Conservation (phyloP, 2,113 vertebrate genomes). For the Macrotus californicus region DNA sequence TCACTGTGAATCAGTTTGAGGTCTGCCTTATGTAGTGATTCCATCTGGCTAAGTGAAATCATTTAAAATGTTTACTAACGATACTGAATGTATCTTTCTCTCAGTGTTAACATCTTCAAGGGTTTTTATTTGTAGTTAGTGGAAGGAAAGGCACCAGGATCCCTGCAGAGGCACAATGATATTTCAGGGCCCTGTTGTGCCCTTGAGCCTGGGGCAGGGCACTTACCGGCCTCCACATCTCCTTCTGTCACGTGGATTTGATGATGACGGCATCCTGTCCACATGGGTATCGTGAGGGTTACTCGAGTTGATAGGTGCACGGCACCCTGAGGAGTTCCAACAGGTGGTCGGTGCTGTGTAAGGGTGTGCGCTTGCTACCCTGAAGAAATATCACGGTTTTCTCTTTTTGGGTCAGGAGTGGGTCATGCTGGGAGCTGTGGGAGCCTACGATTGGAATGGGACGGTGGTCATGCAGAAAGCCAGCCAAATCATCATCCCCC, state of each 20-base stretch:
- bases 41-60: neutral
- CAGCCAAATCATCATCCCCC: conserved; percentile 74
- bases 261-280: neutral
- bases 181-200: neutral
- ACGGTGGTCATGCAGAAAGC: conserved; percentile 90
- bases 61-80: neutral
- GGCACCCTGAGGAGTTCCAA: neutral
- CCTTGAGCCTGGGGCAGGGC: neutral
- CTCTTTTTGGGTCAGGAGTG: conserved; percentile 80
- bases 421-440: conserved; percentile 94
- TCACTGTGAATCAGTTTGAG: neutral
- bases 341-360: neutral
- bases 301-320: neutral
- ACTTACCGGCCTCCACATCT: neutral
- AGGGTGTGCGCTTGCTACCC: neutral
- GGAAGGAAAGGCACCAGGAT: neutral
- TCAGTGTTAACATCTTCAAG: neutral
- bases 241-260: neutral
- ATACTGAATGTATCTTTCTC: neutral
- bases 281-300: neutral
- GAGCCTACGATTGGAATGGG: conserved; percentile 97
- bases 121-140: neutral
- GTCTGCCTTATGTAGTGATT: neutral
- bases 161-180: neutral
- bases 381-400: neutral